Evolutionary conservation across 92 coral and sea anemone genomes (phyloP).

Genomic region (Siderastrea siderea): DNA sequence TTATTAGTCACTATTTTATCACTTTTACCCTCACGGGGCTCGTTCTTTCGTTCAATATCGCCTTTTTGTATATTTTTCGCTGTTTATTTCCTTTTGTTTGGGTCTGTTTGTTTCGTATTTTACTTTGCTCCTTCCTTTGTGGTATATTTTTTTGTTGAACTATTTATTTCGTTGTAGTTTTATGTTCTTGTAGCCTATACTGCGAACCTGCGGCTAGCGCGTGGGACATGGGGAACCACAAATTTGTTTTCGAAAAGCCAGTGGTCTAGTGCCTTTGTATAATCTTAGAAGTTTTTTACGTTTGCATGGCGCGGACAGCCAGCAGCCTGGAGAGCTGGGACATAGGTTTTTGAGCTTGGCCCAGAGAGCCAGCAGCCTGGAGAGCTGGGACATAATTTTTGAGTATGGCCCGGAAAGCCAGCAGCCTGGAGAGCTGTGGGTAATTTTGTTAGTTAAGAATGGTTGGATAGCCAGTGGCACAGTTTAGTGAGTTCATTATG

Average conservation of each 20-base stretch:
- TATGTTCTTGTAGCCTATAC: neutral
- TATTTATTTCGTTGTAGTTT: neutral
- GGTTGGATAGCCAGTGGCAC: neutral
- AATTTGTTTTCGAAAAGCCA: neutral
- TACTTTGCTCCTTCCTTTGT: neutral
- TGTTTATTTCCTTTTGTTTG: neutral
- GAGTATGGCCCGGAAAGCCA: conserved; percentile 5
- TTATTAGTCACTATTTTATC: neutral
- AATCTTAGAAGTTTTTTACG: neutral
- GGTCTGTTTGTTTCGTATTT: no score
- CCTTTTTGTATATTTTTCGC: neutral
- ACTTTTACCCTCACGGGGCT: neutral
- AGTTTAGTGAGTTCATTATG: no score
- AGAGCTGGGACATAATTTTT: neutral
- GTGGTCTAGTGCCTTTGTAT: neutral
- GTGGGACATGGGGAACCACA: neutral
- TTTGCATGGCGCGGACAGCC: neutral
- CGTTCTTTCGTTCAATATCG: neutral
- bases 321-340: neutral
- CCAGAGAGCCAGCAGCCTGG: neutral
- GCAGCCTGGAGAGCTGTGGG: conserved; percentile 8
- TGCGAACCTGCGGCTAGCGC: neutral
- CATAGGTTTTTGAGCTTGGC: neutral
- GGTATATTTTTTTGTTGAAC: neutral
- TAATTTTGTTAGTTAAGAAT: neutral